Conservation (phyloP, 2,888 invertebrate species). For the Germaria angustata region DNA sequence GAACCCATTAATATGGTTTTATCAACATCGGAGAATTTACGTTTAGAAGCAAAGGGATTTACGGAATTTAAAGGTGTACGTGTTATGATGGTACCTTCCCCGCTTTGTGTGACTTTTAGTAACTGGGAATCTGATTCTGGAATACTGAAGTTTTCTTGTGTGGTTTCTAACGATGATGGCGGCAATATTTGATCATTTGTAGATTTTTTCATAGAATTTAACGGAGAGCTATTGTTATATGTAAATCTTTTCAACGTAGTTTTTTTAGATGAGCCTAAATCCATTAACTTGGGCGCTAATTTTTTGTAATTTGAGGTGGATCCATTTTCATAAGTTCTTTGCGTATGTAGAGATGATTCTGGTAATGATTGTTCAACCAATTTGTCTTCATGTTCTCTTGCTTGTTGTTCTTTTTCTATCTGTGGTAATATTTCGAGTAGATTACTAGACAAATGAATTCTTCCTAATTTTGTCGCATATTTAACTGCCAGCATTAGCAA, state of each 20-base stretch:
- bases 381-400: constrained; percentile 55
- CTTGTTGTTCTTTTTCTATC: constrained; percentile 75
- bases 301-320: constrained; percentile 65
- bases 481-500: constrained; percentile 92
- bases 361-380: constrained; percentile 67
- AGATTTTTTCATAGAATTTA: constrained; percentile 66
- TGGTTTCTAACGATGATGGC: constrained; percentile 39
- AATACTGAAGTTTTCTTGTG: constrained; percentile 45
- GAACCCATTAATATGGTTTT: constrained; percentile 73
- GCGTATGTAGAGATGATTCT: constrained; percentile 71
- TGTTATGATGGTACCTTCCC: constrained; percentile 68
- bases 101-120: constrained; percentile 1
- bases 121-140: constrained; percentile 30
- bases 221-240: constrained; percentile 65
- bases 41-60: constrained; percentile 79
- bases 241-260: constrained; percentile 82
- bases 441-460: constrained; percentile 89
- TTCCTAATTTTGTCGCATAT: constrained; percentile 90
- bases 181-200: constrained; percentile 12
- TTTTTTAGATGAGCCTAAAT: constrained; percentile 76
- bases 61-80: constrained; percentile 74
- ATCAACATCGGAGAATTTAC: constrained; percentile 77
- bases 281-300: constrained; percentile 76
- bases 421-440: constrained; percentile 83
- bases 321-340: constrained; percentile 71